Evolutionary conservation across 2,888 invertebrate genomes (phyloP).

Genomic region (Dasypolia templi): DNA sequence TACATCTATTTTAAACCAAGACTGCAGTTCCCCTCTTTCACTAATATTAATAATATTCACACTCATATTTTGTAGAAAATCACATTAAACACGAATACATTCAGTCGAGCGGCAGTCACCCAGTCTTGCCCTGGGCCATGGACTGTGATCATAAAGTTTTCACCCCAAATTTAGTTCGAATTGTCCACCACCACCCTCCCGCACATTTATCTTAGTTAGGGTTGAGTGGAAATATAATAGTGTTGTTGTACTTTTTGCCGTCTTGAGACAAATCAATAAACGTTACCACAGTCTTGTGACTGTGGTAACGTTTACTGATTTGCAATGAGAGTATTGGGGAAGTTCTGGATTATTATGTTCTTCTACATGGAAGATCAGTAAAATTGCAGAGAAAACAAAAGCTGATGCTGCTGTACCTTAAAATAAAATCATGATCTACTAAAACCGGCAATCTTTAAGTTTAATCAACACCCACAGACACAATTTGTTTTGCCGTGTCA

Average conservation of each 20-base stretch:
- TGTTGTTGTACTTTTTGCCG: conserved; percentile 43
- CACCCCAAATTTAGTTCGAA: conserved; percentile 59
- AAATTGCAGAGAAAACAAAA: no score
- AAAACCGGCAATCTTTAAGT: background rate
- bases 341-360: background rate
- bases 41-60: background rate
- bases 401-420: background rate
- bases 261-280: no score
- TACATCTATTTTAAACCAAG: no score
- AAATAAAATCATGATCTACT: background rate
- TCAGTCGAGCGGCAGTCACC: conserved; percentile 45
- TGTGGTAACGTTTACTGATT: conserved; percentile 32
- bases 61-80: conserved; percentile 46
- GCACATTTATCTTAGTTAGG: conserved; percentile 56
- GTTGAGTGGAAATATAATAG: conserved; percentile 58
- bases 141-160: conserved; percentile 51
- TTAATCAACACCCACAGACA: background rate
- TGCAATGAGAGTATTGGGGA: background rate
- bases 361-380: background rate
- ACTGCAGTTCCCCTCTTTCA: no score
- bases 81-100: conserved; percentile 56
- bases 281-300: conserved; percentile 16
- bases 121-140: conserved; percentile 37
- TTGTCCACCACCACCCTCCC: conserved; percentile 39
- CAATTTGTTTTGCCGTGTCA: background rate